These are phyloP conservation scores for Rhinoderma darwinii DNA, from an alignment of 2,113 vertebrate genomes.

Conservation along the genomic window DNA sequence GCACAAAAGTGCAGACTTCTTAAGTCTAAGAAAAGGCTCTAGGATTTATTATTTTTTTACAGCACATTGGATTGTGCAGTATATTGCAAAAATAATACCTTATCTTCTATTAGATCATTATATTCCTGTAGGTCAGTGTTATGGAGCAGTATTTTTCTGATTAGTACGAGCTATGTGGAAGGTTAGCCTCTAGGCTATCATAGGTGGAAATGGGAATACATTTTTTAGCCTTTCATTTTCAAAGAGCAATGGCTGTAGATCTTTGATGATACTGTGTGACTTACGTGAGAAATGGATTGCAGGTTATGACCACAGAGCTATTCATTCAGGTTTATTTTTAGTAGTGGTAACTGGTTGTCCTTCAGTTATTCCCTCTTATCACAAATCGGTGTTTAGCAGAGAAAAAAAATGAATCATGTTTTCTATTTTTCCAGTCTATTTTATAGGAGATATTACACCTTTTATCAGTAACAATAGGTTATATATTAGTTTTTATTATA, in stretches of 20 bases:
- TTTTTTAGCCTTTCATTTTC: slow-evolving; percentile 43
- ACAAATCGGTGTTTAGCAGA: background rate
- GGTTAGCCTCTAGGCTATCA: slow-evolving; percentile 41
- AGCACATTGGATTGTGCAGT: background rate
- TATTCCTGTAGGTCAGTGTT: background rate
- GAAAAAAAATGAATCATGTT: background rate
- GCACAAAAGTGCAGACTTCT: background rate
- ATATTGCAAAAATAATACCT: background rate
- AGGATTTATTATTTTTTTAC: background rate
- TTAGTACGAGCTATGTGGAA: slow-evolving; percentile 33
- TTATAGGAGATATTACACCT: background rate
- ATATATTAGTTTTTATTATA: background rate
- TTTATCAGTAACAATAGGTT: background rate
- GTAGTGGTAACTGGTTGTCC: slow-evolving; percentile 4
- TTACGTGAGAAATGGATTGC: slow-evolving; percentile 50
- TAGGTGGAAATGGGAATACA: slow-evolving; percentile 23
- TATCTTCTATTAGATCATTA: background rate
- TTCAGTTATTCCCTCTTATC: slow-evolving; percentile 15
- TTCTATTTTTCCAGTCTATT: background rate
- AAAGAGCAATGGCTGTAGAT: slow-evolving; percentile 23
- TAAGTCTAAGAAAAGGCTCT: background rate
- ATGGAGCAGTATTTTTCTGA: slow-evolving; percentile 15
- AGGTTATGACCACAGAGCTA: slow-evolving; percentile 34
- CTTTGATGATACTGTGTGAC: slow-evolving; percentile 38
- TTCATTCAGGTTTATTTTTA: slow-evolving; percentile 44